Evolutionary conservation across 2,888 invertebrate genomes (phyloP), one percentile per base, ranked within the genome.

Genomic region (Caenorhabditis uteleia): DNA sequence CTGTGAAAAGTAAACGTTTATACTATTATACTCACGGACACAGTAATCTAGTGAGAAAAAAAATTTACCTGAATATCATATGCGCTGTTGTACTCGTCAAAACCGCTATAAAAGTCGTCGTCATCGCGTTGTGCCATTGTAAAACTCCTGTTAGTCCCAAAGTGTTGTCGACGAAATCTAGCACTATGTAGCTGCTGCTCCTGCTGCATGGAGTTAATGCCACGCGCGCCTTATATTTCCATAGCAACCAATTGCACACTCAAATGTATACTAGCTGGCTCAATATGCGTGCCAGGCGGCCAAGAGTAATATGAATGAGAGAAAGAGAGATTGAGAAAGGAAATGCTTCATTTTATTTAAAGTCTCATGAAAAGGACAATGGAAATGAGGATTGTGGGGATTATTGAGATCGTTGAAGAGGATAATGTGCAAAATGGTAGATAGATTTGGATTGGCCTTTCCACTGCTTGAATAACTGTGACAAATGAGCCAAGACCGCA

Each of bases 31-130:
- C 12, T 34, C 16, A n/a, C 34, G 16, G 8, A 34, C 12, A 14
- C 4, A 8, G 12, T 6, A 14, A 16, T 4, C 34, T 8, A 4
- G n/a, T n/a, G 3, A 34, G 7, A 16, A 34, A 40, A 31, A 25
- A 23, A 18, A 43, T 51, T 31, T 34, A 78, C 82, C 68, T 79
- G 74, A 2, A 79, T 57, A 53, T 83, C 81, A 54, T 81, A 79
- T 7, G 77, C 77, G 18, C 73, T 72, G 58, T 82, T 77, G 45
- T 75, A 80, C 7, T 78, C 78, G 43, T 83, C 79, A 61, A 83
- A 83, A 7, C 82, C 83, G 20, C 61, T 70, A 45, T 83, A 83
- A 18, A 79, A 77, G 43, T 83, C 83, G 21, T 82, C 78, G 26
- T 61, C 61, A 21, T 57, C 64, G 0, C 46, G 26, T 21, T 36